Percentiles rank a stretch among this genome's conserved stretches.
These are phyloP conservation scores for Notothenia coriiceps DNA, from an alignment of 2,113 vertebrate genomes.

Conservation along the genomic window DNA sequence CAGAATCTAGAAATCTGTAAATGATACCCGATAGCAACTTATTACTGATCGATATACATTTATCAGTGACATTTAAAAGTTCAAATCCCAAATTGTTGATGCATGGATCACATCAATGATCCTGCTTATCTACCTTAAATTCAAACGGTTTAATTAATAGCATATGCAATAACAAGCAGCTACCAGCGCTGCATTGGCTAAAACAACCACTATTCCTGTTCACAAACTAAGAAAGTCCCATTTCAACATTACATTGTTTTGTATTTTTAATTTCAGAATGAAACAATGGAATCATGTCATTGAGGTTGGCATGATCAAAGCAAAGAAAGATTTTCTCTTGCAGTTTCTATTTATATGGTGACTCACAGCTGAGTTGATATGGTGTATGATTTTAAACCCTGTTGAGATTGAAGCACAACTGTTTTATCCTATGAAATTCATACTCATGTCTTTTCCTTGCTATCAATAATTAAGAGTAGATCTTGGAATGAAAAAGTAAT, in stretches of 20 bases:
- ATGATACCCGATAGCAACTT: neutral
- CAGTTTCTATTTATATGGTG: slow-evolving; percentile 45
- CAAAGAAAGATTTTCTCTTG: slow-evolving; percentile 10
- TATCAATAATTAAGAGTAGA: slow-evolving; percentile 80
- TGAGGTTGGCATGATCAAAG: slow-evolving; percentile 26
- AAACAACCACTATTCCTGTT: neutral
- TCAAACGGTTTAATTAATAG: neutral
- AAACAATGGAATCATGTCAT: slow-evolving; percentile 46
- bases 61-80: neutral
- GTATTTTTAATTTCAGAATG: neutral
- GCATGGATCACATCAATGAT: neutral
- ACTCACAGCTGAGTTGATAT: slow-evolving; percentile 49
- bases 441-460: slow-evolving; percentile 60
- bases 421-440: slow-evolving; percentile 66
- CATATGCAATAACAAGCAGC: no score
- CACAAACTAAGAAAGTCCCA: neutral
- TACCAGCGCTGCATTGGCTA: neutral
- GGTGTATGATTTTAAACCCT: slow-evolving; percentile 61
- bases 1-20: slow-evolving; percentile 1
- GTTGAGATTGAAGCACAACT: slow-evolving; percentile 55
- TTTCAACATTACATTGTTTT: no score
- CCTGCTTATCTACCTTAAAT: neutral
- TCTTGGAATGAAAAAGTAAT: slow-evolving; percentile 78
- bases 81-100: neutral
- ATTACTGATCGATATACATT: neutral